phyloP scores from a whole-genome alignment of 2,888 invertebrate species.

The Leucania comma region DNA sequence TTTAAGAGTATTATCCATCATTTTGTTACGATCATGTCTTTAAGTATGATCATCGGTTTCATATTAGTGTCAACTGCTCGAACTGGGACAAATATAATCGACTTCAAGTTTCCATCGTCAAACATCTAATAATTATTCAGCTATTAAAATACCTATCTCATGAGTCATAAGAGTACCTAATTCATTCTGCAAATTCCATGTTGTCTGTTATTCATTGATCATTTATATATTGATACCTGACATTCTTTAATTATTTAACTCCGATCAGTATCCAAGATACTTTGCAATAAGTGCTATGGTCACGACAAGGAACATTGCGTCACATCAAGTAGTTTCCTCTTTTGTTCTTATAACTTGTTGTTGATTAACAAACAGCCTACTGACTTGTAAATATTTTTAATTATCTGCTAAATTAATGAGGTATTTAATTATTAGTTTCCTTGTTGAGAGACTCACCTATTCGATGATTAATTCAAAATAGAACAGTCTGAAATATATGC shows the following conservation, averaged over 20 bases:
- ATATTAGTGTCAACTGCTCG: conserved; percentile 6
- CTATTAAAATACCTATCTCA: conserved; percentile 23
- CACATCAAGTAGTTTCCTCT: conserved; percentile 14
- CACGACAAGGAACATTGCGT: conserved; percentile 2
- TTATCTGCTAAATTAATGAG: not conserved
- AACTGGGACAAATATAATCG: conserved; percentile 5
- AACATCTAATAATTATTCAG: not conserved
- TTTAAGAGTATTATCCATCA: not conserved
- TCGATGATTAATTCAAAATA: not conserved
- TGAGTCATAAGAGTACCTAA: conserved; percentile 32
- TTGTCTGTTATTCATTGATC: not conserved
- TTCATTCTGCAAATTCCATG: conserved; percentile 19
- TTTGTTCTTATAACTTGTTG: conserved; percentile 9
- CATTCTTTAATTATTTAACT: not conserved
- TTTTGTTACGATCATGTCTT: not conserved
- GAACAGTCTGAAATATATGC: not conserved
- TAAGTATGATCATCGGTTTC: not conserved
- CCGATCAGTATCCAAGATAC: not conserved
- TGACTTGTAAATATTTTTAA: conserved; percentile 1
- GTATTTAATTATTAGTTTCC: conserved; percentile 6
- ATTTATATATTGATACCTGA: conserved; percentile 12
- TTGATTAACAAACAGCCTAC: conserved; percentile 7
- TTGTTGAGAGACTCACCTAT: conserved; percentile 9
- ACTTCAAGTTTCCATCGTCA: not conserved
- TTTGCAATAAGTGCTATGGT: conserved; percentile 4